Evolutionary conservation across 35 echinoderm and acorn worm species (phyloP).

Genomic region (Strongylocentrotus purpuratus): DNA sequence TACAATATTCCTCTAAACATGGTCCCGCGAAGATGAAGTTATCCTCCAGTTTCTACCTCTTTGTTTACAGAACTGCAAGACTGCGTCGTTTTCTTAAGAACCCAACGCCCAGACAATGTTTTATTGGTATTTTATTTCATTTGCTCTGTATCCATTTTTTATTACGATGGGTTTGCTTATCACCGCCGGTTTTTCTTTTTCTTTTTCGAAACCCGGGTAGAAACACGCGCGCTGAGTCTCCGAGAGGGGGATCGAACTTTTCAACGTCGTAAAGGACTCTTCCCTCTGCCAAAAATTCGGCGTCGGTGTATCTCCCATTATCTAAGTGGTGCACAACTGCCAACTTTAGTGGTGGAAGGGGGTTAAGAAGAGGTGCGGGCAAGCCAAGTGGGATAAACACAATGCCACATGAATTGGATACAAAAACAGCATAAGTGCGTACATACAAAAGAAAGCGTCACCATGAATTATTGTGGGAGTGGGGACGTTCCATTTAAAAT

Average conservation of each 20-base stretch:
- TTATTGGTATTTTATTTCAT: constrained; percentile 14
- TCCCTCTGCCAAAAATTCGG: neutral
- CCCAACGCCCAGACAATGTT: neutral
- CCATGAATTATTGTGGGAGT: neutral
- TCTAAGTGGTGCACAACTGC: too few relatives aligned
- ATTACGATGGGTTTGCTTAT: neutral
- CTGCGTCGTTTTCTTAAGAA: neutral
- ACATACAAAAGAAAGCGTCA: too few relatives aligned
- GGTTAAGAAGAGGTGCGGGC: too few relatives aligned
- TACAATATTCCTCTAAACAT: neutral
- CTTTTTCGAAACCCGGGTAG: neutral
- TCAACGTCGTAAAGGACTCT: neutral
- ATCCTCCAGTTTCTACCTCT: neutral
- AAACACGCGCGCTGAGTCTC: neutral
- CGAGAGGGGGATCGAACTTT: neutral
- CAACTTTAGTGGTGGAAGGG: too few relatives aligned
- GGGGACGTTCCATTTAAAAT: neutral
- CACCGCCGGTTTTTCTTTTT: neutral
- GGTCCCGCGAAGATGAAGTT: neutral
- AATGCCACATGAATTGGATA: too few relatives aligned
- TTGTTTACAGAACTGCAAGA: neutral
- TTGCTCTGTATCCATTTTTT: constrained; percentile 10
- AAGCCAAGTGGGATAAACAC: too few relatives aligned
- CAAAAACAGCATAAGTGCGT: too few relatives aligned
- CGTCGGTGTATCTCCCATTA: neutral